A percentile compares a stretch with the other conserved stretches of the same genome.
Evolutionary conservation across 2,888 invertebrate species (phyloP).

Genomic region (Trachelus stipa): DNA sequence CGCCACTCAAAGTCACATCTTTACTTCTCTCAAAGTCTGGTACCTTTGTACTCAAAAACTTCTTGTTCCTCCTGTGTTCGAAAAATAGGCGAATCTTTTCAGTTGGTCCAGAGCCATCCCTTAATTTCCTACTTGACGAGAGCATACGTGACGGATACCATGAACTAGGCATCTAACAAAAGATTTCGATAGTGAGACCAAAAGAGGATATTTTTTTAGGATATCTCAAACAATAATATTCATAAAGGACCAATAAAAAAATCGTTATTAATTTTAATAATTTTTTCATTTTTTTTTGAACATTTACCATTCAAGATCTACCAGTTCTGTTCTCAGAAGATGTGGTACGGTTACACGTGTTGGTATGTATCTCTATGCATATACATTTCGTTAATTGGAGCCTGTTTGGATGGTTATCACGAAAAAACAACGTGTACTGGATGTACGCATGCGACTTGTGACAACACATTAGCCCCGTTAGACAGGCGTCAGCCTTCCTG

Average conservation of each 20-base stretch:
- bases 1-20: not conserved
- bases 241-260: not conserved
- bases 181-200: not conserved
- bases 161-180: not conserved
- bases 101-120: not conserved
- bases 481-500: slow-evolving; percentile 42
- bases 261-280: not conserved
- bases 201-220: too few relatives aligned
- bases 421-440: slow-evolving; percentile 6
- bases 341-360: not conserved
- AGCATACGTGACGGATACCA: not conserved
- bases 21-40: not conserved
- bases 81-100: not conserved
- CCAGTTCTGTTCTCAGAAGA: not conserved
- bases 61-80: not conserved
- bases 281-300: not conserved
- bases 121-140: not conserved
- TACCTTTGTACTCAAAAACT: not conserved
- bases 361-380: not conserved
- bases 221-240: not conserved
- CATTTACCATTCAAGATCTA: not conserved
- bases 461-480: slow-evolving; percentile 52
- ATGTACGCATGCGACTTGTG: slow-evolving; percentile 33
- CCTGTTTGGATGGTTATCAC: slow-evolving; percentile 6
- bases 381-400: not conserved